These are phyloP conservation scores for Nowickia ferox DNA, from an alignment of 2,888 invertebrate genomes.

Conservation along the genomic window DNA sequence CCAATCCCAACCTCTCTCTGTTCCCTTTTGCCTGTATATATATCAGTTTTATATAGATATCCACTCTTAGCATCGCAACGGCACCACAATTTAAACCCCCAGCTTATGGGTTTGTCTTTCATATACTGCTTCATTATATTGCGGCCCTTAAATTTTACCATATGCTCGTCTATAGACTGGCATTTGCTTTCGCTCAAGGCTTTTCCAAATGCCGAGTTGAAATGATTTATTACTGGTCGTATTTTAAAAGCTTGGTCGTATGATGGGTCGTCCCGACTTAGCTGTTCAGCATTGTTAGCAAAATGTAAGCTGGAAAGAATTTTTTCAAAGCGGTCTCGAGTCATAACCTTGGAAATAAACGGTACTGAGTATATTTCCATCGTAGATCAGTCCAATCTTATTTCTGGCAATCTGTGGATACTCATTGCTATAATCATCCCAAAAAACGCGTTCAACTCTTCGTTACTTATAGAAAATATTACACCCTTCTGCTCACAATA, in stretches of 20 bases:
- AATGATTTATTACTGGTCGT: slow-evolving; percentile 9
- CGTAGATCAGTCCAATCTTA: slow-evolving; percentile 23
- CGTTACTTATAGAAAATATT: slow-evolving; percentile 35
- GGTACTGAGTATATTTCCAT: slow-evolving; percentile 25
- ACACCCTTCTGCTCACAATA: slow-evolving; percentile 32
- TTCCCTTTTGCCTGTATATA: too few species aligned
- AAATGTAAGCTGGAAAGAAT: slow-evolving; percentile 34
- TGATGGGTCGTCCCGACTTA: not conserved
- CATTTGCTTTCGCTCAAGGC: too few species aligned
- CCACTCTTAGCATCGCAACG: slow-evolving; percentile 16
- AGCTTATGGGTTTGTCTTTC: too few species aligned
- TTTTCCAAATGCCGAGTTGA: not conserved
- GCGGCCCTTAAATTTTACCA: too few species aligned
- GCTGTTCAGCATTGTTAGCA: slow-evolving; percentile 25
- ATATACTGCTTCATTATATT: too few species aligned
- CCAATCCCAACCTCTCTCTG: too few species aligned
- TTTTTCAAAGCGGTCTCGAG: slow-evolving; percentile 19
- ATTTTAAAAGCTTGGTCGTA: slow-evolving; percentile 20
- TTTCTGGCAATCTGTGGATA: slow-evolving; percentile 23
- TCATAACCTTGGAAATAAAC: slow-evolving; percentile 19
- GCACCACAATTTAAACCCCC: slow-evolving; percentile 25
- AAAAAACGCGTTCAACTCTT: slow-evolving; percentile 14
- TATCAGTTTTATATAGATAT: not conserved
- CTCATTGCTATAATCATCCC: slow-evolving; percentile 21
- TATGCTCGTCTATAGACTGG: too few species aligned